phyloP scores from a whole-genome alignment of 2,113 vertebrate species.

The Thunnus thynnus region DNA sequence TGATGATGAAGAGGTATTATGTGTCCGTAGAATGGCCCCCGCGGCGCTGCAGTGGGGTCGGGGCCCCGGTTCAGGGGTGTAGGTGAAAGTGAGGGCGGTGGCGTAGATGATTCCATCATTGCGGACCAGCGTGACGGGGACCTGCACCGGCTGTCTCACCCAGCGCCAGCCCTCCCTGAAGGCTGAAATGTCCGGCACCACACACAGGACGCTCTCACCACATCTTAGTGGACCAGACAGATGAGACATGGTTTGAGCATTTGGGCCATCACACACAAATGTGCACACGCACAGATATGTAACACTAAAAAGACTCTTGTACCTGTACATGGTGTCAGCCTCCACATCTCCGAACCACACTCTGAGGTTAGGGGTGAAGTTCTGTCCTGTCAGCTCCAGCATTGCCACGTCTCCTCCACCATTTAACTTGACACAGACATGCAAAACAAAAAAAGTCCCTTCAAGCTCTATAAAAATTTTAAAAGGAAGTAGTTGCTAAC shows the following conservation, averaged over 20 bases:
- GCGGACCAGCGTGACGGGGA: conserved; percentile 96
- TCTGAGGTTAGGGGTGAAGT: conserved; percentile 96
- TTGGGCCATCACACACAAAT: not conserved
- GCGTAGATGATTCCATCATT: conserved; percentile 97
- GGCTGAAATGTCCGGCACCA: conserved; percentile 97
- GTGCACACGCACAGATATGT: not conserved
- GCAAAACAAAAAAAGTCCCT: not conserved
- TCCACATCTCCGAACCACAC: conserved; percentile 99
- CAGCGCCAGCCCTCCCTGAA: conserved; percentile 98
- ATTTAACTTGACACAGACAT: conserved; percentile 86
- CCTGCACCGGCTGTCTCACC: conserved; percentile 97
- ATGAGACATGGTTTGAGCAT: not conserved
- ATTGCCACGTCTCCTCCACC: conserved; percentile 98
- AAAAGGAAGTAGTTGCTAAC: not conserved
- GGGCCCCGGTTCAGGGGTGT: conserved; percentile 96
- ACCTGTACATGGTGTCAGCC: conserved; percentile 99
- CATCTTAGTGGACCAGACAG: conserved; percentile 82
- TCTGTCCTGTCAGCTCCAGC: conserved; percentile 98
- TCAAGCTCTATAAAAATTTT: not conserved
- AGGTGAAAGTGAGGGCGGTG: conserved; percentile 97
- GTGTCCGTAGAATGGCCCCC: conserved; percentile 93
- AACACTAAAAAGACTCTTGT: conserved; percentile 2
- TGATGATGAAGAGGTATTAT: conserved; percentile 90
- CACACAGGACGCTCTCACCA: conserved; percentile 96
- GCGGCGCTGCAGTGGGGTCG: conserved; percentile 96